Percentiles rank a stretch among this genome's conserved stretches.
These are phyloP conservation scores for Ptilorrhoa leucosticta DNA, from an alignment of 2,113 vertebrate species.

Conservation along the genomic window DNA sequence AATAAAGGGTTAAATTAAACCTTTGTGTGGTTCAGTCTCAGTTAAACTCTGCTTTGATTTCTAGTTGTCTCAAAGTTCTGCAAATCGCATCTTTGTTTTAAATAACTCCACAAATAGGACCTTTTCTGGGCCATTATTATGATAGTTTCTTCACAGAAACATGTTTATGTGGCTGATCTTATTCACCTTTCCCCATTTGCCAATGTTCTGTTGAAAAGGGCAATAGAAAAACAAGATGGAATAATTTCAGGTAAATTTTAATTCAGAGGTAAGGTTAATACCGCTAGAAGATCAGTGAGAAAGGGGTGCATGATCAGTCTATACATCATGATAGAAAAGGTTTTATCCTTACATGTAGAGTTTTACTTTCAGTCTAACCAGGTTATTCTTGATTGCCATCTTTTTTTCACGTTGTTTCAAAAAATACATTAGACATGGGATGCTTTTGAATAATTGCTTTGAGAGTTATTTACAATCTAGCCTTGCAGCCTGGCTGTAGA, in stretches of 20 bases:
- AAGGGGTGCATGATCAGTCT: rapidly evolving
- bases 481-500: background rate
- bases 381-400: background rate
- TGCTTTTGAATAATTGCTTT: background rate
- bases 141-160: background rate
- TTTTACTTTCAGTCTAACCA: background rate
- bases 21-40: background rate
- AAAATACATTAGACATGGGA: background rate
- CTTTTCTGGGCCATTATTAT: background rate
- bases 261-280: background rate
- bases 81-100: background rate
- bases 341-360: background rate
- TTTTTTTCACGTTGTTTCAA: background rate
- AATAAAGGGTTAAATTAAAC: background rate
- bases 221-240: background rate
- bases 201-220: background rate
- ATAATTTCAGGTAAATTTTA: background rate
- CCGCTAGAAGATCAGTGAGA: background rate
- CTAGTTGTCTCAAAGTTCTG: background rate
- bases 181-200: background rate
- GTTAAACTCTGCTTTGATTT: background rate
- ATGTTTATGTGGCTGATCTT: background rate
- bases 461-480: background rate
- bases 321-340: background rate
- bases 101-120: background rate